Conservation (phyloP, 2,797 vertebrate genomes). For the Scyliorhinus canicula region DNA sequence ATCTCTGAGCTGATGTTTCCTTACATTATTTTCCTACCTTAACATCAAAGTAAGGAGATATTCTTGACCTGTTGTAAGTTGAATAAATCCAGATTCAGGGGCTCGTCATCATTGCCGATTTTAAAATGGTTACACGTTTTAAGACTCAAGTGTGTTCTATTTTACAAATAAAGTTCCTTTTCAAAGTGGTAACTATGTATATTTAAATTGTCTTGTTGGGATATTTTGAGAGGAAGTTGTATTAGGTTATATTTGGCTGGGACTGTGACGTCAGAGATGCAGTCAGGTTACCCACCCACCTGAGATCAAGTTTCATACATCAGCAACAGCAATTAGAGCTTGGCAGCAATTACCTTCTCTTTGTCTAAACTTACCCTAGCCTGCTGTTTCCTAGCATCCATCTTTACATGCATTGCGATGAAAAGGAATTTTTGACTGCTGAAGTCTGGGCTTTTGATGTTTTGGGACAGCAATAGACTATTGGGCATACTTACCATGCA, state of each 20-base stretch:
- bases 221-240: constrained; percentile 19
- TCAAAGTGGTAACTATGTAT: neutral
- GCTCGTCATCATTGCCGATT: neutral
- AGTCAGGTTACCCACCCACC: constrained; percentile 47
- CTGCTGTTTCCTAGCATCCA: constrained; percentile 49
- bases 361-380: constrained; percentile 52
- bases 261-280: constrained; percentile 47
- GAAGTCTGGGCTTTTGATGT: neutral
- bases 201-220: neutral
- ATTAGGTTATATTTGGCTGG: constrained; percentile 54
- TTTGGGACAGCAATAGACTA: neutral
- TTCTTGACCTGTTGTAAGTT: neutral
- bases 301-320: constrained; percentile 55
- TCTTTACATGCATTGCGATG: constrained; percentile 49
- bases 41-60: neutral
- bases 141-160: too few relatives aligned
- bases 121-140: neutral
- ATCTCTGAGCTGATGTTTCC: neutral
- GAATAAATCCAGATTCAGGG: neutral
- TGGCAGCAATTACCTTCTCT: constrained; percentile 52
- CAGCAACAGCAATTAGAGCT: constrained; percentile 55
- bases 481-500: constrained; percentile 30
- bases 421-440: constrained; percentile 39
- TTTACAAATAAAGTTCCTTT: neutral
- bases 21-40: neutral